Evolutionary conservation across 2,797 vertebrate species (phyloP).

Genomic region (Mormyrops boulengeri): DNA sequence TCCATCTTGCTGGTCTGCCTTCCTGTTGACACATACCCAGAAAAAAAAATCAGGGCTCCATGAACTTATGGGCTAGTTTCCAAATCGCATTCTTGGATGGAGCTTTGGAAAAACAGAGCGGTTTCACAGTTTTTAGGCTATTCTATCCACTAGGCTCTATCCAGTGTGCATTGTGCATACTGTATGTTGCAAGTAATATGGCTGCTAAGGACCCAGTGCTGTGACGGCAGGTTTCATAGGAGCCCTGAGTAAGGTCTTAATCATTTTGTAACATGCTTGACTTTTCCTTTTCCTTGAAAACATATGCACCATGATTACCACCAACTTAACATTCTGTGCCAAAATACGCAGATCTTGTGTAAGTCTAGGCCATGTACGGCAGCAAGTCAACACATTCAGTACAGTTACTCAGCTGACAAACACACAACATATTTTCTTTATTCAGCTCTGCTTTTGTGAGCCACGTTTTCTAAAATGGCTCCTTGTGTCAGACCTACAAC

Average conservation of each 20-base stretch:
- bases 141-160: neutral
- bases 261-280: neutral
- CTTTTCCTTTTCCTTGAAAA: neutral
- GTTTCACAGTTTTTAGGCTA: neutral
- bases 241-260: neutral
- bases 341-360: neutral
- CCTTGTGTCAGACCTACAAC: neutral
- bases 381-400: neutral
- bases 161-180: neutral
- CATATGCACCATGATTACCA: neutral
- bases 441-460: neutral
- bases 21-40: conserved; percentile 13
- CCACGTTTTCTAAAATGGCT: neutral
- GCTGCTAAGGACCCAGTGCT: neutral
- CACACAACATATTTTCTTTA: neutral
- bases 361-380: neutral
- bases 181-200: neutral
- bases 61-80: conserved; percentile 12
- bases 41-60: conserved; percentile 14
- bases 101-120: conserved; percentile 12
- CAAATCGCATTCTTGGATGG: conserved; percentile 22
- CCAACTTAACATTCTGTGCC: neutral
- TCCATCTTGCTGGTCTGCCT: neutral
- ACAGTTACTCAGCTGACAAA: neutral
- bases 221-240: neutral